Evolutionary conservation across 30 jellyfish, hydroid and myxozoan genomes (phyloP).

Genomic region (Hydractinia symbiolongicarpus): DNA sequence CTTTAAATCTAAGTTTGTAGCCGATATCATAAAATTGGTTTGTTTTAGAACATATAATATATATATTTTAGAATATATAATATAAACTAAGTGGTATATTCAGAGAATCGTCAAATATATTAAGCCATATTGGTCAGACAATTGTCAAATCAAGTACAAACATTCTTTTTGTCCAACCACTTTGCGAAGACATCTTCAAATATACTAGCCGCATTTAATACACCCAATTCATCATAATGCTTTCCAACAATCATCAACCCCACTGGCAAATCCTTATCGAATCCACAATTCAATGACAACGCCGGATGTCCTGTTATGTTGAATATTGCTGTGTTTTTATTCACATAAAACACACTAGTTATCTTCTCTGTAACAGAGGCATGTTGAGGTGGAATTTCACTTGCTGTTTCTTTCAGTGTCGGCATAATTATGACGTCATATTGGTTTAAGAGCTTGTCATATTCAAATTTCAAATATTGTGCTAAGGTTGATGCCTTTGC

Average conservation of each 20-base stretch:
- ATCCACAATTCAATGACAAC: slow-evolving; percentile 26
- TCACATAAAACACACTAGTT: background rate
- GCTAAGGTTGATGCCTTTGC: slow-evolving; percentile 26
- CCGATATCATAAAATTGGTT: no score
- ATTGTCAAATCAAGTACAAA: no score
- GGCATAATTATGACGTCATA: slow-evolving; percentile 37
- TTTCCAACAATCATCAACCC: slow-evolving; percentile 38
- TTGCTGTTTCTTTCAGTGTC: background rate
- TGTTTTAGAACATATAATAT: no score
- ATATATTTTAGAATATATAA: no score
- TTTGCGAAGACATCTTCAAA: slow-evolving; percentile 4
- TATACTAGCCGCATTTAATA: slow-evolving; percentile 29
- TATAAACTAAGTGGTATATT: no score
- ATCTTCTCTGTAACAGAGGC: background rate
- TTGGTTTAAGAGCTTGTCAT: slow-evolving; percentile 11
- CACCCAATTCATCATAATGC: slow-evolving; percentile 31
- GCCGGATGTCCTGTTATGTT: slow-evolving; percentile 40
- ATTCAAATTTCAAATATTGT: background rate
- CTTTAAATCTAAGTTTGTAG: no score
- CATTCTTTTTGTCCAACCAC: no score
- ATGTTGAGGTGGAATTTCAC: slow-evolving; percentile 7
- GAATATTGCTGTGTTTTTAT: slow-evolving; percentile 23
- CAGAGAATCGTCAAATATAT: no score
- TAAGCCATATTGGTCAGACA: no score
- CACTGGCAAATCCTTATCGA: slow-evolving; percentile 29